Conservation (phyloP, 1,140 invertebrate genomes). For the Trichogramma pretiosum region DNA sequence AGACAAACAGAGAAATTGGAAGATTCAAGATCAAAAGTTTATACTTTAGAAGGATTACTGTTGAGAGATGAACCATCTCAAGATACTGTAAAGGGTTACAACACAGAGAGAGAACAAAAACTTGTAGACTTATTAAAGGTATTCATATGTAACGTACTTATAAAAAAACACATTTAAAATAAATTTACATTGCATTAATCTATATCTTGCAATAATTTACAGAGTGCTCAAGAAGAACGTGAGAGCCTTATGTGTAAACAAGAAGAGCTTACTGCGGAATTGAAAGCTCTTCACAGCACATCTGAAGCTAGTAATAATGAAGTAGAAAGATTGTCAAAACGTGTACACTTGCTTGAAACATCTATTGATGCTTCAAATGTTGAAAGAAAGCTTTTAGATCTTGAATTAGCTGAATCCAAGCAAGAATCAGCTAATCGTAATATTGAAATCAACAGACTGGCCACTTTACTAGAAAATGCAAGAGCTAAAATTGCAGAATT, state of each 20-base stretch:
- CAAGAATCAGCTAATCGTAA: constrained; percentile 49
- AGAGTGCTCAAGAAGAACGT: constrained; percentile 72
- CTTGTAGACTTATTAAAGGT: constrained; percentile 77
- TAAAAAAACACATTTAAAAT: neutral
- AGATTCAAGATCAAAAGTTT: constrained; percentile 65
- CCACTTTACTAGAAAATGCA: constrained; percentile 71
- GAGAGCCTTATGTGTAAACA: constrained; percentile 67
- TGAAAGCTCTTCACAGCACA: constrained; percentile 48
- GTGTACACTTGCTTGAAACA: constrained; percentile 58
- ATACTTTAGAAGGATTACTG: constrained; percentile 63
- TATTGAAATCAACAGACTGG: constrained; percentile 68
- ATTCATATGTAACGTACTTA: constrained; percentile 12
- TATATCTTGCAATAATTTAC: no score
- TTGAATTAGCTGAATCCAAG: constrained; percentile 58
- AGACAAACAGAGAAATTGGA: constrained; percentile 85
- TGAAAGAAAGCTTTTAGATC: constrained; percentile 64
- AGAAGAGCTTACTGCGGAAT: constrained; percentile 62
- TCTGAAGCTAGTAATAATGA: constrained; percentile 49
- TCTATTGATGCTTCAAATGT: constrained; percentile 59
- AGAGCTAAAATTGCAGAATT: constrained; percentile 52
- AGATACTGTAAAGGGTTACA: constrained; percentile 41
- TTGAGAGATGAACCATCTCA: constrained; percentile 58
- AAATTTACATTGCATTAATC: neutral
- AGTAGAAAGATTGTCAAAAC: constrained; percentile 56
- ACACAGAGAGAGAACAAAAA: constrained; percentile 71